Base-by-base conservation (phyloP, 2,113 vertebrate genomes). In the Barbus barbus region DNA sequence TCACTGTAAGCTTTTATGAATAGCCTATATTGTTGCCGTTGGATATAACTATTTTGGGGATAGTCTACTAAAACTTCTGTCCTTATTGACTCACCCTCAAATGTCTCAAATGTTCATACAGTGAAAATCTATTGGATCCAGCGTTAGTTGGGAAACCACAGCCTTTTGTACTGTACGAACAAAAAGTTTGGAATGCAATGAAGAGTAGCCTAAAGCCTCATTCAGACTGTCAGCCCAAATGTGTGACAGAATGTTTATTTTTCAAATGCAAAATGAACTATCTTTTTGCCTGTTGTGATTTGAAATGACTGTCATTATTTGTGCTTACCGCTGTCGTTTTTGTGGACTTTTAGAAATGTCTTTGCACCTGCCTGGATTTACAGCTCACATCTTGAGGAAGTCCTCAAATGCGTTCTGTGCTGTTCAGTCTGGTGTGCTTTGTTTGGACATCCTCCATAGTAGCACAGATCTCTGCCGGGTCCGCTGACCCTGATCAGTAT, bases 391-490 rank as follows among this genome's bases (percentile, higher is more conserved):
- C 33, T 60, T 78, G 9, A 20, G 1, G 7, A 26, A 63, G 33
- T 38, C 53, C n/a, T 79, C 6, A 79, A 44, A 24, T 20, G 24
- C 8, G n/a, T 31, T 26, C 22, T 38, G 31, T 78, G 20, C 33
- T 41, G 78, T 61, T 77, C 26, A 31, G 7, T 33, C 46, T 48
- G 38, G 33, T 79, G 74, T 48, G 74, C 9, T 72, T 72, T 53
- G 26, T 76, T 76, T 76, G 46, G 74, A 53, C 73, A 18, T 53
- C 28, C 74, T 41, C n/a, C 31, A 61, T 78, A 24, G n/a, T 26
- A 78, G 14, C 58, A 63, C 58, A 41, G 58, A 65, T 65, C 24
- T 63, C 24, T 79, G 33, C 12, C 5, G 53, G 56, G 77, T 79
- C 56, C 22, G n/a, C 11, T 63, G 33, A 61, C 36, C 58, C 56